Percentiles rank a stretch among this genome's conserved stretches.
phyloP scores from a whole-genome alignment of 1,140 invertebrate genomes.

The Drosophila kohkoa region DNA sequence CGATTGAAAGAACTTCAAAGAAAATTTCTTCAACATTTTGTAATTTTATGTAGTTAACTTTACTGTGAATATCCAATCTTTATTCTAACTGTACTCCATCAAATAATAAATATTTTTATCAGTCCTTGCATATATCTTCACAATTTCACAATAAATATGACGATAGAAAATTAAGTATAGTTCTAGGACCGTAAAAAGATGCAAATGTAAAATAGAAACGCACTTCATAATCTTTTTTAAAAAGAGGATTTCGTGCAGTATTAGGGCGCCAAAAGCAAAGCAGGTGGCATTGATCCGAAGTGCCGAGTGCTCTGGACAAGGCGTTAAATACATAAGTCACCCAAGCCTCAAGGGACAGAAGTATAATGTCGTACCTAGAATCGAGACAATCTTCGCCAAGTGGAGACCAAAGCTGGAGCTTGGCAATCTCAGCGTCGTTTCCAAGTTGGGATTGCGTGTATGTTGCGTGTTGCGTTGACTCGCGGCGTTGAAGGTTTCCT shows the following conservation, averaged over 20 bases:
- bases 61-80: no score
- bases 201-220: no score
- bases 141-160: no score
- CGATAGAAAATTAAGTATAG: no score
- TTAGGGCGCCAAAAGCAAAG: slow-evolving; percentile 6
- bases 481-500: slow-evolving; percentile 10
- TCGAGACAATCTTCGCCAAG: neutral
- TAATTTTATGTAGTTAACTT: no score
- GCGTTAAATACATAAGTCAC: slow-evolving; percentile 15
- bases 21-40: no score
- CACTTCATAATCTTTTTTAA: neutral
- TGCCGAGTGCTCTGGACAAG: slow-evolving; percentile 9
- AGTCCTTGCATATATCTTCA: no score
- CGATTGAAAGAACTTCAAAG: no score
- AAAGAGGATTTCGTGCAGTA: neutral
- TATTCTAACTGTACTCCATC: no score
- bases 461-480: slow-evolving; percentile 7
- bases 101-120: no score
- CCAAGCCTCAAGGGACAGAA: neutral
- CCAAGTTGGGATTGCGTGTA: slow-evolving; percentile 4
- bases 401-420: slow-evolving; percentile 1
- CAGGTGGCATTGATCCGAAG: neutral
- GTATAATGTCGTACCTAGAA: slow-evolving; percentile 6
- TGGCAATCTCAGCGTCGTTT: neutral
- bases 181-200: no score